These are phyloP conservation scores for Sander vitreus DNA, from an alignment of 2,113 vertebrate species.

Conservation along the genomic window DNA sequence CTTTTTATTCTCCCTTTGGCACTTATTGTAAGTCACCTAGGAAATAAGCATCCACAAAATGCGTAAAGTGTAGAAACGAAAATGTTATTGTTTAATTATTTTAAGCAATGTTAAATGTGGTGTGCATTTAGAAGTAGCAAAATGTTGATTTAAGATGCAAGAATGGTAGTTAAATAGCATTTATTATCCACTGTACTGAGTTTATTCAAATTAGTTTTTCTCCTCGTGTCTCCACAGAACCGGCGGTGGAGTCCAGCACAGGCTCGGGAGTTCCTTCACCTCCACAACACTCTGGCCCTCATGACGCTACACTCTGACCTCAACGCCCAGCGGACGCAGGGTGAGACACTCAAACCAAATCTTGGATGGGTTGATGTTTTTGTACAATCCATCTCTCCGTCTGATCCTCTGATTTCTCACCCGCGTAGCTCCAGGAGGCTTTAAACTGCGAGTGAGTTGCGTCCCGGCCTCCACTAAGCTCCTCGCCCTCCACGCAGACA, in stretches of 20 bases:
- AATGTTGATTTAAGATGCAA: neutral
- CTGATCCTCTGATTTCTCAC: neutral
- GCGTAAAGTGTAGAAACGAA: neutral
- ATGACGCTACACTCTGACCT: conserved; percentile 94
- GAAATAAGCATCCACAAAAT: neutral
- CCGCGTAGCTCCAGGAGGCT: conserved; percentile 87
- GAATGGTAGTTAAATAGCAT: neutral
- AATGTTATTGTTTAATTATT: neutral
- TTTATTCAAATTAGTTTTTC: neutral
- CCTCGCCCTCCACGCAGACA: conserved; percentile 90
- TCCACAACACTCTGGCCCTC: conserved; percentile 94
- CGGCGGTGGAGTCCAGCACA: conserved; percentile 98
- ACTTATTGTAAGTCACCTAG: too few relatives aligned
- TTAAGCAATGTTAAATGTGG: neutral
- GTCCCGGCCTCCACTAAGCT: conserved; percentile 83
- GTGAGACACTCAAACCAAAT: conserved; percentile 77
- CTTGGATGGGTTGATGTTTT: neutral
- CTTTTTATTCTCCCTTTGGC: neutral
- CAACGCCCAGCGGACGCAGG: conserved; percentile 89
- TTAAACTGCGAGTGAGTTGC: conserved; percentile 84
- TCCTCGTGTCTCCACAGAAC: conserved; percentile 83
- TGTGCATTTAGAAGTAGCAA: neutral
- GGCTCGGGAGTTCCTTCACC: conserved; percentile 96
- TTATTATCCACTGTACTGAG: neutral
- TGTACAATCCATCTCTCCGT: neutral